These are phyloP conservation scores for Strigops habroptila DNA, from an alignment of 2,113 vertebrate genomes.

Conservation along the genomic window DNA sequence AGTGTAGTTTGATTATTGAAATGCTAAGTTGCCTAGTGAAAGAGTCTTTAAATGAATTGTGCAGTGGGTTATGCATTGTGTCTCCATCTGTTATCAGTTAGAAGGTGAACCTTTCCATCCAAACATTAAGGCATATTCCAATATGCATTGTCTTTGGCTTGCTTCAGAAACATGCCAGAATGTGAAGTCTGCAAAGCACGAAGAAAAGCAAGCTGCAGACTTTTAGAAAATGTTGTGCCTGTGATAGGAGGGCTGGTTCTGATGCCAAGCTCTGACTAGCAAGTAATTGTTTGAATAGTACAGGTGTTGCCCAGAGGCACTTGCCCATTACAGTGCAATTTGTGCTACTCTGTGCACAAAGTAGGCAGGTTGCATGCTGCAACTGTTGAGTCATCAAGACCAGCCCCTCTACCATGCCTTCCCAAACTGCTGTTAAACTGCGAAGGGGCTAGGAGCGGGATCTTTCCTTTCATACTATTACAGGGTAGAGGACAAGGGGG, in stretches of 20 bases:
- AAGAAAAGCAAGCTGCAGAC: background rate
- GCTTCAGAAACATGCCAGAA: background rate
- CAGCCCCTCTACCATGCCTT: background rate
- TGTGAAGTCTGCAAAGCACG: background rate
- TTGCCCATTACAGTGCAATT: background rate
- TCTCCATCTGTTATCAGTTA: background rate
- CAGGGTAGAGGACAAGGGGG: background rate
- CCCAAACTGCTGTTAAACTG: background rate
- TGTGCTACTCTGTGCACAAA: background rate
- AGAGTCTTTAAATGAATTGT: background rate
- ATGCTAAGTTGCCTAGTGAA: background rate
- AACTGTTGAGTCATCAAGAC: background rate
- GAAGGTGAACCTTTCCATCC: conserved; percentile 1
- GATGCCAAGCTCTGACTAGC: background rate
- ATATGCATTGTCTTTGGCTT: background rate
- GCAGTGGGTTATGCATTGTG: background rate
- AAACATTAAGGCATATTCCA: background rate
- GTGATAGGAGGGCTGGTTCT: background rate
- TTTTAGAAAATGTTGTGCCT: background rate
- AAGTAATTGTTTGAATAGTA: background rate
- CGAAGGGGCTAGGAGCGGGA: background rate
- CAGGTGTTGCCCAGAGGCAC: background rate
- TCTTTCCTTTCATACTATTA: background rate
- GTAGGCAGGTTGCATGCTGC: background rate
- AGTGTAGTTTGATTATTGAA: background rate